Base-by-base conservation (phyloP, 2,888 invertebrate genomes). In the Torymus aiolomorphi region DNA sequence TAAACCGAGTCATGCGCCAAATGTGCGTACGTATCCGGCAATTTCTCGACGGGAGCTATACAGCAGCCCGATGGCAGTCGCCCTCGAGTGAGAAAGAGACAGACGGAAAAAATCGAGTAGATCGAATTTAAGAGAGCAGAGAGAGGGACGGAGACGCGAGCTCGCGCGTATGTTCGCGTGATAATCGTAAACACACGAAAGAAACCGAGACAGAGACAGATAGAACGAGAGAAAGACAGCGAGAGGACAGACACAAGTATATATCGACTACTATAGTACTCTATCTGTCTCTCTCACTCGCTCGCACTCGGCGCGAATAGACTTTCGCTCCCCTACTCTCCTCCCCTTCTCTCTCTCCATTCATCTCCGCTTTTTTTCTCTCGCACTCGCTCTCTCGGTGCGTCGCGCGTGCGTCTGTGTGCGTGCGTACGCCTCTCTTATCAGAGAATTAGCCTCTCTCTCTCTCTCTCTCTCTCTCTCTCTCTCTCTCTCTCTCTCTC, bases 1-100 rank as follows among this genome's bases (percentile, higher is more conserved):
- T 83, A 84, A 84, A 85, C 78, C 81, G 80, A 84, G 80, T 83
- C 81, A 84, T 84, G 84, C 84, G 83, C 84, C 82, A 85, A 84
- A 85, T 84, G 82, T 83, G 80, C 82, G 82, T 81, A 80, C 70
- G 80, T 81, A 83, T 82, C 83, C 83, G 83, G 82, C 78, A 81
- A 83, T 78, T 67, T 79, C 76, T 83, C 71, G 73, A 54, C 52
- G 16, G 16, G 54, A 42, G 42, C 42, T 42, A 42, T 10, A 42
- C 11, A 66, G 59, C 24, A 31, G 24, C 42, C 8, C 42, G 42
- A 42, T 14, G 51, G 52, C 49, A 61, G 42, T 31, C 24, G 59
- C 63, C 49, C 78, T 62, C 66, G 51, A 59, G 56, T 13, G 59
- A 51, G 18, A 31, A 24, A 54, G 52, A 71, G 54, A 72, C 59